Percentiles rank a stretch among this genome's conserved stretches.
These are phyloP conservation scores for Criorhina ranunculi DNA, from an alignment of 2,888 invertebrate genomes.

Conservation along the genomic window DNA sequence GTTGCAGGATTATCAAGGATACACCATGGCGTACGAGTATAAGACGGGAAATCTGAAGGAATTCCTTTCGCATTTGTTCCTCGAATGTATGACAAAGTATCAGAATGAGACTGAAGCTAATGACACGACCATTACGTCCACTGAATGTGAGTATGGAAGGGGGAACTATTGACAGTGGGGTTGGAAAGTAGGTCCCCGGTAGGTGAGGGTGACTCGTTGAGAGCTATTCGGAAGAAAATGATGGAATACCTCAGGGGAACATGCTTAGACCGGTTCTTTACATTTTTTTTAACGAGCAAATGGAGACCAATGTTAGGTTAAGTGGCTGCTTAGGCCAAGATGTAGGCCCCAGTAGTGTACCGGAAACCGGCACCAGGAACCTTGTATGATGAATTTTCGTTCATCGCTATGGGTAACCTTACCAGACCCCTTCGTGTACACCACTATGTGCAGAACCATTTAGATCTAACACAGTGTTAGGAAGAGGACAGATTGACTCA, in stretches of 20 bases:
- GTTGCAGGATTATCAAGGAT: conserved; percentile 16
- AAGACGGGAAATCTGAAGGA: conserved; percentile 72
- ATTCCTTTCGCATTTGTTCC: conserved; percentile 81
- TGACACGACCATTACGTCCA: conserved; percentile 64
- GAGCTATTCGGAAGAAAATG: background rate
- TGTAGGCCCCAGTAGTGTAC: no score
- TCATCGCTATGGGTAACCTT: no score
- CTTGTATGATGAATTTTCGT: no score
- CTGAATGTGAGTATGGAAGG: conserved; percentile 52
- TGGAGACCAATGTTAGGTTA: no score
- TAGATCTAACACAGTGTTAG: no score
- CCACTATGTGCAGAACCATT: no score
- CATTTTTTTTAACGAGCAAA: no score
- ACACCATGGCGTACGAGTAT: conserved; percentile 43
- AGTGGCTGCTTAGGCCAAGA: no score
- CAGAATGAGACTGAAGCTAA: conserved; percentile 79
- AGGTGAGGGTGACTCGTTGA: background rate
- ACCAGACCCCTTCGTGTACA: no score
- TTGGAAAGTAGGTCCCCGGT: background rate
- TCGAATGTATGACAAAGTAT: conserved; percentile 81
- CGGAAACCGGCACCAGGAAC: no score
- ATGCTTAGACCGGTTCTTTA: no score
- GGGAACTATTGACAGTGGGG: background rate
- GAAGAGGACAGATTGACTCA: no score
- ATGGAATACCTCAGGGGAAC: background rate